Evolutionary conservation across 1,140 invertebrate species (phyloP).

Genomic region (Matsumurasca onukii): DNA sequence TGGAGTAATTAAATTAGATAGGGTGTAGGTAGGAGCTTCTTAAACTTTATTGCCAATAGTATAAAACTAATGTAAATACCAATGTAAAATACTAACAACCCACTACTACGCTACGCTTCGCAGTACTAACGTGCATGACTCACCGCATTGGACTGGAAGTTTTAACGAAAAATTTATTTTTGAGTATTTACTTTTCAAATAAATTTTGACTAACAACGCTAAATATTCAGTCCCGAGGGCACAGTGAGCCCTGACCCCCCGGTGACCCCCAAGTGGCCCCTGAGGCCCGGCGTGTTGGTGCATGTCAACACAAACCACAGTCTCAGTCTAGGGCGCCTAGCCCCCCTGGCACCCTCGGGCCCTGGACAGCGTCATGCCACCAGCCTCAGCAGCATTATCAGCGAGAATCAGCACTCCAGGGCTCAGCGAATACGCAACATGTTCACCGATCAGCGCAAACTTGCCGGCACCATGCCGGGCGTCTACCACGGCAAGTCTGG

Average conservation of each 20-base stretch:
- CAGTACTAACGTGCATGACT: too few species aligned
- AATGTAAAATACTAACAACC: too few species aligned
- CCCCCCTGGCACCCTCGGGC: conserved; percentile 27
- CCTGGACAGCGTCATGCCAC: conserved; percentile 26
- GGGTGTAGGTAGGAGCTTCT: too few species aligned
- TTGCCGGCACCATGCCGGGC: conserved; percentile 41
- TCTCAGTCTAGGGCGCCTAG: conserved; percentile 46
- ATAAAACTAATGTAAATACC: too few species aligned
- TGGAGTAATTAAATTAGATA: too few species aligned
- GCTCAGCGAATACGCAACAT: conserved; percentile 43
- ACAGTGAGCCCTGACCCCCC: conserved; percentile 45
- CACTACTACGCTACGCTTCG: too few species aligned
- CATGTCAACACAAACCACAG: conserved; percentile 77
- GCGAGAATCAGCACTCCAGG: conserved; percentile 42
- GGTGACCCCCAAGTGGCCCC: conserved; percentile 69
- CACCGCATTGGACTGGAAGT: too few species aligned
- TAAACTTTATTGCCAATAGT: too few species aligned
- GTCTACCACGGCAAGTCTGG: conserved; percentile 43
- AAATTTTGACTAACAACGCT: too few species aligned
- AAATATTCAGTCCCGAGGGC: conserved; percentile 45
- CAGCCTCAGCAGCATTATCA: conserved; percentile 30
- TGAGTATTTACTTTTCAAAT: too few species aligned
- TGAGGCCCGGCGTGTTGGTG: conserved; percentile 83
- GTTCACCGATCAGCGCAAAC: conserved; percentile 40
- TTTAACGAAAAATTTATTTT: too few species aligned